These are phyloP conservation scores for Neoascia interrupta DNA, from an alignment of 2,888 invertebrate genomes.

Conservation along the genomic window DNA sequence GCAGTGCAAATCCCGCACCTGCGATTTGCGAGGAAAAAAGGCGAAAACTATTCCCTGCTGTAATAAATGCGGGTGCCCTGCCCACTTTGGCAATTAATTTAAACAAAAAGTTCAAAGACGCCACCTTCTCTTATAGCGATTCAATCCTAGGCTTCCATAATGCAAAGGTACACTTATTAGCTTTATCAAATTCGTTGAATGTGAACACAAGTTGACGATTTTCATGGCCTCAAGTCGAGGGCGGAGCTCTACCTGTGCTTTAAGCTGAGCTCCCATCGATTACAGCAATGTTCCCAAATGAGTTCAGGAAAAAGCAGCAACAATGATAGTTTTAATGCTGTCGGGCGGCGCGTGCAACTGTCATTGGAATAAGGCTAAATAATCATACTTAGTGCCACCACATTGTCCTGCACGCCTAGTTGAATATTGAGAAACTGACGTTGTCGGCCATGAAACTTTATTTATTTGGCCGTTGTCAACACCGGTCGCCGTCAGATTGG, in stretches of 20 bases:
- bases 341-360: too few species aligned
- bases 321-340: neutral
- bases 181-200: neutral
- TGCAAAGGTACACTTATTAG: neutral
- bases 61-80: neutral
- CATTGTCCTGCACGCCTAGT: constrained; percentile 61
- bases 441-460: constrained; percentile 69
- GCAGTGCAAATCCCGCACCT: neutral
- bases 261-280: constrained; percentile 50
- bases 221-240: neutral
- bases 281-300: constrained; percentile 50
- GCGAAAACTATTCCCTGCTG: neutral
- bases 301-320: constrained; percentile 50
- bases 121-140: constrained; percentile 64
- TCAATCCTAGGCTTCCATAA: constrained; percentile 53
- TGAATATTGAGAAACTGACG: constrained; percentile 71
- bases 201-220: neutral
- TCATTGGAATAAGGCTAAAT: too few species aligned
- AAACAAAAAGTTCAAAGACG: constrained; percentile 58
- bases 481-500: constrained; percentile 31
- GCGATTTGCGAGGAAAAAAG: neutral
- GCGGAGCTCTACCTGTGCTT: neutral
- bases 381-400: too few species aligned
- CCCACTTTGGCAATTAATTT: constrained; percentile 14
- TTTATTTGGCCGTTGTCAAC: constrained; percentile 51